phyloP scores from a whole-genome alignment of 2,113 vertebrate genomes.

The Chlamydotis undulata region DNA sequence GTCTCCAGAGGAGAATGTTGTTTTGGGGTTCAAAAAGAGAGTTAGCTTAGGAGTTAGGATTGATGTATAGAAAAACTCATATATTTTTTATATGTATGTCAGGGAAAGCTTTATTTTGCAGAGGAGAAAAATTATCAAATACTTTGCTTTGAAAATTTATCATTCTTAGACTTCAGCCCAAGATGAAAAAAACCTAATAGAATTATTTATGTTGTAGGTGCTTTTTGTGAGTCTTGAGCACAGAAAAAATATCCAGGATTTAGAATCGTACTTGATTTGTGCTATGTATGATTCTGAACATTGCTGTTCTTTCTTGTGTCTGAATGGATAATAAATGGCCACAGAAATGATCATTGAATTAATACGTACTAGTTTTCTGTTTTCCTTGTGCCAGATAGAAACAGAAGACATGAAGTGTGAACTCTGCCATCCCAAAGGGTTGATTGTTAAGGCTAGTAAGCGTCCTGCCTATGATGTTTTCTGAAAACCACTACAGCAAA shows the following conservation, averaged over 20 bases:
- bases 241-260: neutral
- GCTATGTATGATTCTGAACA: neutral
- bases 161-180: neutral
- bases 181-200: neutral
- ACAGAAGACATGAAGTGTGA: neutral
- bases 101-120: neutral
- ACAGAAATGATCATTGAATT: neutral
- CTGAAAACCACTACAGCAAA: neutral
- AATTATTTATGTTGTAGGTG: neutral
- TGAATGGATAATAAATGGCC: neutral
- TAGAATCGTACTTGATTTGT: neutral
- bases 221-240: neutral
- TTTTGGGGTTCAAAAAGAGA: neutral
- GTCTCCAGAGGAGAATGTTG: neutral
- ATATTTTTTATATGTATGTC: neutral
- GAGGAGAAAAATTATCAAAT: neutral
- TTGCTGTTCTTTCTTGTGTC: neutral
- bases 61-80: neutral
- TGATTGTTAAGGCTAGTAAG: neutral
- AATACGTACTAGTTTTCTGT: neutral
- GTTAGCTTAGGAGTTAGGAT: fast-evolving
- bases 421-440: neutral
- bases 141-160: neutral
- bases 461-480: neutral
- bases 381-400: neutral